Base-by-base conservation (phyloP, 1,140 invertebrate genomes). In the Pseudomyrmex gracilis region DNA sequence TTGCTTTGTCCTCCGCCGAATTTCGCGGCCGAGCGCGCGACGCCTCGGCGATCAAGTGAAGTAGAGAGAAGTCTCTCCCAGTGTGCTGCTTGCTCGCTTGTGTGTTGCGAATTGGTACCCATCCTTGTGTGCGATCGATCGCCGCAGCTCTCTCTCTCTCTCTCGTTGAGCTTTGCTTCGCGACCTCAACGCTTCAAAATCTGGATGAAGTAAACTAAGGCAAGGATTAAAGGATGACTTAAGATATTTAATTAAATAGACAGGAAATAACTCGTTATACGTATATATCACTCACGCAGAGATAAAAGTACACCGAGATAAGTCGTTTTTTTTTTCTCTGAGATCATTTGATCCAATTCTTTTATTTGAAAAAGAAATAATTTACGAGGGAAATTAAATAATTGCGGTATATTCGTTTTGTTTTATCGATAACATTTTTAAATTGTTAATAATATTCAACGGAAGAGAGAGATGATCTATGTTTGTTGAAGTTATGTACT, bases 1-100 rank as follows among this genome's bases (percentile, higher is more conserved):
- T 61, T 43, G 49, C 74, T 78, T 68, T 78, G 51, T 68, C 51
- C 43, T 43, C 51, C 51, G 43, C 51, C 34, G 63, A 78, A 78
- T 78, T 68, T 78, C 34, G 47, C 61, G 61, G n/a, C 17, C 49
- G 20, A 24, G 20, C 1, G 20, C 1, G 17, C 13, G 24, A 70
- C 17, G 20, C n/a, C 58, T 77, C 24, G 24, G 34, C 3, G n/a
- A 55, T 66, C 13, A 43, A 51, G 34, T 22, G 66, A 49, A 43
- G 20, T 22, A 24, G 17, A 4, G 43, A 12, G 47, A 22, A 55
- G 17, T 34, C 34, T 34, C 34, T 34, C 34, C 0, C 45, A 1
- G 3, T 43, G 10, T 2, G 13, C n/a, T n/a, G n/a, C n/a, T n/a
- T n/a, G n/a, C 43, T 58, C 5, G 55, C 43, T 22, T 53, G 13